Base-by-base conservation (phyloP, 2,888 invertebrate genomes). In the Agonopterix heracliana region DNA sequence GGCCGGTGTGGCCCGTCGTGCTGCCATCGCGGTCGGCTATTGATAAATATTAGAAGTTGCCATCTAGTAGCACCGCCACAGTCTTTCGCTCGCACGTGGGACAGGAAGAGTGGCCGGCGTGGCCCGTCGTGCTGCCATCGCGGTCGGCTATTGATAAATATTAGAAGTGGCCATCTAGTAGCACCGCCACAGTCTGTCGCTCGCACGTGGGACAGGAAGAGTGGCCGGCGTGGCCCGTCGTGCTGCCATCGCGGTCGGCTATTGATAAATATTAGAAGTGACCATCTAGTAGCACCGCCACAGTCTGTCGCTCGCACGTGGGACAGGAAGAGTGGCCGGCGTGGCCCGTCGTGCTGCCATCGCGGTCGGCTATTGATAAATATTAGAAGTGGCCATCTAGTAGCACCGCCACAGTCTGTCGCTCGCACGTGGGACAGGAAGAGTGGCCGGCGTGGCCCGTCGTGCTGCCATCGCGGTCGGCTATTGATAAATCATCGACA, bases 401-500 rank as follows among this genome's bases (percentile, higher is more conserved):
- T 7, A 26, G 26, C 26, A 26, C 26, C 26, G 26, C 26, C 26
- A 26, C 10, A 38, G 38, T 38, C 38, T 40, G 8, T 68, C 35
- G 12, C 62, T 73, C 67, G 60, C 45, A 45, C 44, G 44, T 43
- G 48, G 51, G 66, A 59, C 69, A 75, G 76, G 77, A 83, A 81
- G 79, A 79, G 72, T 76, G 76, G 71, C 66, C 67, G 66, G 65
- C 65, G 57, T 60, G 61, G 68, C 56, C 64, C 70, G 81, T 79
- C 81, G 81, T 80, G 82, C 82, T 67, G 68, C 74, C 73, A 77
- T 80, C 78, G 74, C 71, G 73, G 68, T 63, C 66, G 61, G 71
- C 76, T 78, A 71, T 81, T 81, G 82, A 85, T 86, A 85, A 84
- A 84, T 82, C 83, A 83, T 81, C 77, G 77, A 70, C 77, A 66